Evolutionary conservation across 2,888 invertebrate genomes (phyloP).

Genomic region (Seira musarum): DNA sequence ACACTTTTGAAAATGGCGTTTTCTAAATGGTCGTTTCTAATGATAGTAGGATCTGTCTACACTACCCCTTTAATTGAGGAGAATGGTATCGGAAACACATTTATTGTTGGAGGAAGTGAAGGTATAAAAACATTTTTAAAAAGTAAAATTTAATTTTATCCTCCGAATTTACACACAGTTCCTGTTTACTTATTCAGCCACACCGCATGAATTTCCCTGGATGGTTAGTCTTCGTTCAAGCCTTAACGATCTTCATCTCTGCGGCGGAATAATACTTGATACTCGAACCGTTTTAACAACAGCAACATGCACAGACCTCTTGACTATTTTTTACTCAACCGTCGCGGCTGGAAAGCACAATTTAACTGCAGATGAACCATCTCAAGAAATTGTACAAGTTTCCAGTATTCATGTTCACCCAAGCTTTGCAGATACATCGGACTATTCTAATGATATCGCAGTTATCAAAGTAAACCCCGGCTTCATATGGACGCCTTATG

Average conservation of each 20-base stretch:
- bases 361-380: conserved; percentile 17
- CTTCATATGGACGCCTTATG: conserved; percentile 23
- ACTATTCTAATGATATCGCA: conserved; percentile 55
- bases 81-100: background rate
- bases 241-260: conserved; percentile 22
- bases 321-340: background rate
- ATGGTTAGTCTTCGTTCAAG: conserved; percentile 29
- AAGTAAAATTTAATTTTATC: background rate
- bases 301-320: conserved; percentile 33
- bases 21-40: too few relatives aligned
- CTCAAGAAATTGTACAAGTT: conserved; percentile 28
- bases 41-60: too few relatives aligned
- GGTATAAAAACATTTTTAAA: background rate
- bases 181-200: conserved; percentile 20
- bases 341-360: conserved; percentile 45
- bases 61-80: background rate
- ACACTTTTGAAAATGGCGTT: too few relatives aligned
- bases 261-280: conserved; percentile 46
- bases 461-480: conserved; percentile 35
- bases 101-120: conserved; percentile 37
- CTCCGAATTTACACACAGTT: too few relatives aligned
- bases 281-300: conserved; percentile 31
- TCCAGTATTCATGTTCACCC: conserved; percentile 39
- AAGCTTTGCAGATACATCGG: conserved; percentile 34
- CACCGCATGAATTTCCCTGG: conserved; percentile 51